Conservation (phyloP, 2,113 vertebrate genomes). For the Pimephales promelas region DNA sequence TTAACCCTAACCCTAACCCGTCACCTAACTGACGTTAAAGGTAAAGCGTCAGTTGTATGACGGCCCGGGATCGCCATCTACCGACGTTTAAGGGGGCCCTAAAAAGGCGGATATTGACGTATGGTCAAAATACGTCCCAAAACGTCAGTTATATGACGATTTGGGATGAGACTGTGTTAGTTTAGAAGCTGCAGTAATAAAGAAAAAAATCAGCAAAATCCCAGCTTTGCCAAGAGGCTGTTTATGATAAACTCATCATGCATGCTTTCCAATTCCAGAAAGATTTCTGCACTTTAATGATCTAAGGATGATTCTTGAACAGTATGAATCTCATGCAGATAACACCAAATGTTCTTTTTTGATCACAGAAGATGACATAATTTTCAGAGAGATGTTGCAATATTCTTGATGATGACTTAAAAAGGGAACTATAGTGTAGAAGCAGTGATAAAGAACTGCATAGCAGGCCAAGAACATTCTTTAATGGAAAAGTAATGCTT, state of each 20-base stretch:
- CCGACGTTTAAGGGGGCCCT: too few relatives aligned
- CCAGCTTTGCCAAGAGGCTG: not conserved
- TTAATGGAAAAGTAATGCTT: not conserved
- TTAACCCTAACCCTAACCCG: too few relatives aligned
- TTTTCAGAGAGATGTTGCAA: not conserved
- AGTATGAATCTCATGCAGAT: not conserved
- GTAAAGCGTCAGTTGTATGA: too few relatives aligned
- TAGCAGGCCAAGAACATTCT: not conserved
- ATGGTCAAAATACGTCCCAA: too few relatives aligned
- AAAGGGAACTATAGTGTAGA: not conserved
- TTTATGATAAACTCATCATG: not conserved
- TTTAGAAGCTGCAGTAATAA: not conserved
- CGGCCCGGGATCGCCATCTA: too few relatives aligned
- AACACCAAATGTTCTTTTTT: not conserved
- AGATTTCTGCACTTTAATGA: not conserved
- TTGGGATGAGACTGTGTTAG: too few relatives aligned
- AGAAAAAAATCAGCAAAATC: not conserved
- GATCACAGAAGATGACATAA: not conserved
- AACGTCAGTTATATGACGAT: too few relatives aligned
- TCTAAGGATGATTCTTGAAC: not conserved
- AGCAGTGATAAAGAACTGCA: not conserved
- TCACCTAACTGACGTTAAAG: too few relatives aligned
- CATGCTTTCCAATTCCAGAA: not conserved
- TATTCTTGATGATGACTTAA: not conserved
- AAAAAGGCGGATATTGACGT: too few relatives aligned